Conservation (phyloP, 1,140 invertebrate species). For the Vanessa atalanta region DNA sequence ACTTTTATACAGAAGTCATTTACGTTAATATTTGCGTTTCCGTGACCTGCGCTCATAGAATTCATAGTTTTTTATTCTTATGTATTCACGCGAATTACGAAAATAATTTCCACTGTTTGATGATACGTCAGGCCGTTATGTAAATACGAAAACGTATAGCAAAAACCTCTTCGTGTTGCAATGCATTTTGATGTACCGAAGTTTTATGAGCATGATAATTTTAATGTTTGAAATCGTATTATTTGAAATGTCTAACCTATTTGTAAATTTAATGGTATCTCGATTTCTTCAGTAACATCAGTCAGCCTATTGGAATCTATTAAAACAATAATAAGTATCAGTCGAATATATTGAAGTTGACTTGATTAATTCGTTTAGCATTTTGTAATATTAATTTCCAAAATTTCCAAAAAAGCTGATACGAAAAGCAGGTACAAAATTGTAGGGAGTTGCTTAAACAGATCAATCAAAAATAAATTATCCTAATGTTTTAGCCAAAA, state of each 20-base stretch:
- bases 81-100: neutral
- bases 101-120: neutral
- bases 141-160: neutral
- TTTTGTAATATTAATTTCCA: too few species aligned
- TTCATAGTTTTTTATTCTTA: neutral
- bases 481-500: too few species aligned
- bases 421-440: too few species aligned
- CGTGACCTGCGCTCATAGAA: neutral
- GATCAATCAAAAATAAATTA: too few species aligned
- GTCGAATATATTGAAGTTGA: too few species aligned
- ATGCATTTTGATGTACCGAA: neutral
- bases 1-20: neutral
- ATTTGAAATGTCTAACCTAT: neutral
- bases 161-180: neutral
- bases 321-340: too few species aligned
- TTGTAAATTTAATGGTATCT: too few species aligned
- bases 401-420: too few species aligned
- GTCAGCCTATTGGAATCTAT: too few species aligned
- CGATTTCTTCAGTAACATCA: too few species aligned
- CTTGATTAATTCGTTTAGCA: too few species aligned
- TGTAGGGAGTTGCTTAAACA: too few species aligned
- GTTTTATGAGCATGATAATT: constrained; percentile 4
- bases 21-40: neutral
- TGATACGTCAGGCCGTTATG: neutral
- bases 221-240: neutral